phyloP scores from a whole-genome alignment of 2,888 invertebrate species.

The Ennomos erosarius region DNA sequence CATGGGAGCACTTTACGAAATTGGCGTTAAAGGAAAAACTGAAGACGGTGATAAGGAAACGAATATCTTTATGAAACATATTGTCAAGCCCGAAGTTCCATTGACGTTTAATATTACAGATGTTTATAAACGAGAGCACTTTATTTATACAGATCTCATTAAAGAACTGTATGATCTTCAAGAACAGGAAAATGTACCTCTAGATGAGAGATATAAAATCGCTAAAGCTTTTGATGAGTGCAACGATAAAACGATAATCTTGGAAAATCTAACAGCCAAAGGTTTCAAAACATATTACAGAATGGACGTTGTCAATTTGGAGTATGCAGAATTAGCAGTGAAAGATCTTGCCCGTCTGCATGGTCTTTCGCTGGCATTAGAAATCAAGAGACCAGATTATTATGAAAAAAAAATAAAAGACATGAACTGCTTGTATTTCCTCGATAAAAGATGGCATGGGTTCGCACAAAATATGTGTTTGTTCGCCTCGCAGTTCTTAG shows the following conservation, averaged over 20 bases:
- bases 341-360: slow-evolving; percentile 60
- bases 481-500: slow-evolving; percentile 41
- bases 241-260: slow-evolving; percentile 52
- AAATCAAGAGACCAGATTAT: slow-evolving; percentile 51
- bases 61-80: slow-evolving; percentile 62
- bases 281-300: slow-evolving; percentile 53
- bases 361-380: slow-evolving; percentile 53
- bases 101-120: slow-evolving; percentile 51
- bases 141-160: slow-evolving; percentile 55
- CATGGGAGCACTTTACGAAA: slow-evolving; percentile 54
- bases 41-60: slow-evolving; percentile 41
- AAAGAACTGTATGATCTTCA: slow-evolving; percentile 54
- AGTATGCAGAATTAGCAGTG: slow-evolving; percentile 53
- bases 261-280: slow-evolving; percentile 56
- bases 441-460: slow-evolving; percentile 39
- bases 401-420: slow-evolving; percentile 48
- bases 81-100: slow-evolving; percentile 40
- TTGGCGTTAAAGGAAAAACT: slow-evolving; percentile 51
- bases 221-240: slow-evolving; percentile 52
- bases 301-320: slow-evolving; percentile 49
- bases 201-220: slow-evolving; percentile 51
- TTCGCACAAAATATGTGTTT: slow-evolving; percentile 43
- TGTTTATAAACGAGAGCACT: slow-evolving; percentile 55
- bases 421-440: slow-evolving; percentile 38
- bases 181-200: slow-evolving; percentile 50